Percentiles rank a stretch among this genome's conserved stretches.
Evolutionary conservation across 2,113 vertebrate genomes (phyloP).

Genomic region (Xenopus tropicalis): UCB_Xtro_10.0 CM004452.2:22887001-22887500

Average conservation of each 20-base stretch:
- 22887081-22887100: not conserved
- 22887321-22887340: conserved; percentile 11
- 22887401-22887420: conserved; percentile 13
- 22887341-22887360: not conserved
- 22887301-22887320: conserved; percentile 11
- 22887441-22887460: conserved; percentile 18
- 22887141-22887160: not conserved
- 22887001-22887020: too few species aligned
- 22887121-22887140: not conserved
- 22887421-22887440: conserved; percentile 15
- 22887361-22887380: not conserved
- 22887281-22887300: conserved; percentile 9
- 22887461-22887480: conserved; percentile 12
- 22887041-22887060: not conserved
- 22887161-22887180: not conserved
- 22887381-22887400: not conserved
- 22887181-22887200: not conserved
- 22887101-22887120: not conserved
- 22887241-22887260: conserved; percentile 3
- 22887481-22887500: not conserved
- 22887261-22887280: not conserved
- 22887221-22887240: conserved; percentile 11
- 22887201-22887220: not conserved
- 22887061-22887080: not conserved
- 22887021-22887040: too few species aligned